Base-by-base conservation (phyloP, 2,888 invertebrate genomes). In the Rhamnusium bicolor region DNA sequence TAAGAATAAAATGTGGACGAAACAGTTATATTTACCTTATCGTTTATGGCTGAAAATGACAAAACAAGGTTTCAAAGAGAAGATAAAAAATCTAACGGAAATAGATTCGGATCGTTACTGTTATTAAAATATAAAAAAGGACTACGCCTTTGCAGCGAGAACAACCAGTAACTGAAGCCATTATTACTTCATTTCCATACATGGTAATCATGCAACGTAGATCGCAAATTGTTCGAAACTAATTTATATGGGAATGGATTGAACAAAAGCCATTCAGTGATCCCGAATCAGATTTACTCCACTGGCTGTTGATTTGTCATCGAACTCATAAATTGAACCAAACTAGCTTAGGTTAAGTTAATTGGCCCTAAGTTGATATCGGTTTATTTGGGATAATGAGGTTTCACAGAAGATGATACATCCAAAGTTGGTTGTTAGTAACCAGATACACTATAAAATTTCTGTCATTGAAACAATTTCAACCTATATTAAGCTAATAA, bases 361-460 rank as follows among this genome's bases (percentile, higher is more conserved):
- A 74, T 74, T 67, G 63, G 47, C 56, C 29, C 66, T 60, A 62
- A 69, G 71, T 73, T 73, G 71, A 47, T 66, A 60, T 69, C 65
- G 61, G 77, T 71, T 74, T 69, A 58, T 62, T 69, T 51, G 56
- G 66, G 60, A 75, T 71, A 71, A 74, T 68, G 69, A 72, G 69
- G 49, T 74, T 74, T 69, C 63, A 61, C 61, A 40, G 62, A 54
- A 69, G 73, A 75, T 69, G 69, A 71, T 51, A 19, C 51, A 60
- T 53, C 69, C 69, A 68, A 72, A 73, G 51, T 74, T 71, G 47
- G 51, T 74, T 72, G 66, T 68, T 76, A 74, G 76, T 73, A 69
- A 71, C 65, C 56, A 62, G 53, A 66, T 69, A 71, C 70, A 69
- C 61, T 60, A 47, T 18, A 29, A 58, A 69, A 21, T 58, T 49